Base-by-base conservation (phyloP, 2,888 invertebrate species). In the Ectobius pallidus region DNA sequence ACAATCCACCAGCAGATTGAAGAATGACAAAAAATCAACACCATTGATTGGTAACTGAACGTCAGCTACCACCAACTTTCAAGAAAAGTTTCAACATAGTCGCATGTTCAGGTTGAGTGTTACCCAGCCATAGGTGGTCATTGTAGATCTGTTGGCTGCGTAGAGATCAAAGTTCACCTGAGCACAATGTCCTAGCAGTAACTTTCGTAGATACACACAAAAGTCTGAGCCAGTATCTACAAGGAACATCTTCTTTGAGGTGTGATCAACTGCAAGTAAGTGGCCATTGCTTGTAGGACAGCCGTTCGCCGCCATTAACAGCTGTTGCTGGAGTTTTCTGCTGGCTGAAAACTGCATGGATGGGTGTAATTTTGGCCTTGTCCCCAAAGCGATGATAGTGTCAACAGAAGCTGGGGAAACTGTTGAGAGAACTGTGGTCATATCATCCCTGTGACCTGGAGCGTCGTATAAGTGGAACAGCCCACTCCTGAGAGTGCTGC, bases 31-130 rank as follows among this genome's bases (percentile, higher is more conserved):
- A 70, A 82, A 80, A 75, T 81, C 80, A 0, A 78, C 79, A 2
- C 80, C 80, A 22, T 81, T 80, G 11, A 82, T 81, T 0, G 81
- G 78, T 22, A 77, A 78, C 0, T 79, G 73, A 1, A 81, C 78
- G 55, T 81, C 80, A 0, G 34, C 34, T 7, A 34, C 11, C 81
- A 79, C 77, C 4, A 22, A 52, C 20, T n/a, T 22, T 18, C 9
- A 22, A 6, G 9, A 1, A 1, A 52, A 22, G 25, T 22, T 14
- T 52, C 32, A 11, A 7, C 34, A 1, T 32, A 81, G 71, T 3
- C 80, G 80, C 4, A 82, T 61, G 34, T 80, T 77, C 0, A 81
- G 52, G 0, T 75, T 69, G 0, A 80, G 44, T 0, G 75, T 71
- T 1, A 74, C 70, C 4, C 69, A 75, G 1, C 81, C 81, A 73